phyloP scores from a whole-genome alignment of 2,888 invertebrate species.

The Drosophila prostipennis region DNA sequence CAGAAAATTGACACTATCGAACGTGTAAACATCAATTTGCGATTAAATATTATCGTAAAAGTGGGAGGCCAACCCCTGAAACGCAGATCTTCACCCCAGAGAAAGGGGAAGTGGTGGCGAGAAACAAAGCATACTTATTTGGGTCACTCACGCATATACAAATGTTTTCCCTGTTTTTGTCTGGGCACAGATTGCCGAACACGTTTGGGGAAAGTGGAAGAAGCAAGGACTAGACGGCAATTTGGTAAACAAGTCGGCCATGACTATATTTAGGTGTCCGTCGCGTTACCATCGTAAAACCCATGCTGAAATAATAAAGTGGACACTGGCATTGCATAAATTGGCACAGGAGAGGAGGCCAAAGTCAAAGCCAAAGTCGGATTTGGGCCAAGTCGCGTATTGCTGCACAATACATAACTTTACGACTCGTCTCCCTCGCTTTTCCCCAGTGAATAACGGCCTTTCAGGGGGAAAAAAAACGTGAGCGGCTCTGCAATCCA shows the following conservation, averaged over 20 bases:
- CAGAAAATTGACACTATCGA: constrained; percentile 4
- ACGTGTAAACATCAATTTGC: constrained; percentile 55
- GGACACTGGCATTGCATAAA: constrained; percentile 21
- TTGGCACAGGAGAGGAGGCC: neutral
- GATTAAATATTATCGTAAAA: constrained; percentile 53
- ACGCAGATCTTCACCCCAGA: neutral
- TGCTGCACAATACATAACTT: constrained; percentile 49
- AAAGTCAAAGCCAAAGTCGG: constrained; percentile 31
- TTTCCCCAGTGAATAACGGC: constrained; percentile 32
- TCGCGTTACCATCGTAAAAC: constrained; percentile 35
- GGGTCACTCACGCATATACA: constrained; percentile 48
- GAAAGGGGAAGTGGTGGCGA: constrained; percentile 9
- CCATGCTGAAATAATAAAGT: constrained; percentile 46
- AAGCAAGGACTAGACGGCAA: constrained; percentile 28
- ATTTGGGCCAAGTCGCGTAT: constrained; percentile 41
- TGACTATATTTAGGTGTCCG: constrained; percentile 48
- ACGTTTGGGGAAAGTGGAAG: constrained; percentile 1
- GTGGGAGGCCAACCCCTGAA: neutral
- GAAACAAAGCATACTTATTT: constrained; percentile 53
- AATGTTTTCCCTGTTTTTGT: constrained; percentile 34
- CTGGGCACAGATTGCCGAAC: constrained; percentile 44
- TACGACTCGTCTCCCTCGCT: constrained; percentile 31
- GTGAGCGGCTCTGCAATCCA: constrained; percentile 37
- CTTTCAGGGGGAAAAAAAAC: constrained; percentile 18
- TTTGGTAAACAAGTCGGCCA: constrained; percentile 48